These are phyloP conservation scores for roundworm (Caenorhabditis elegans) DNA, from an alignment of 1,140 invertebrate species.

Conservation along the genomic window DNA sequence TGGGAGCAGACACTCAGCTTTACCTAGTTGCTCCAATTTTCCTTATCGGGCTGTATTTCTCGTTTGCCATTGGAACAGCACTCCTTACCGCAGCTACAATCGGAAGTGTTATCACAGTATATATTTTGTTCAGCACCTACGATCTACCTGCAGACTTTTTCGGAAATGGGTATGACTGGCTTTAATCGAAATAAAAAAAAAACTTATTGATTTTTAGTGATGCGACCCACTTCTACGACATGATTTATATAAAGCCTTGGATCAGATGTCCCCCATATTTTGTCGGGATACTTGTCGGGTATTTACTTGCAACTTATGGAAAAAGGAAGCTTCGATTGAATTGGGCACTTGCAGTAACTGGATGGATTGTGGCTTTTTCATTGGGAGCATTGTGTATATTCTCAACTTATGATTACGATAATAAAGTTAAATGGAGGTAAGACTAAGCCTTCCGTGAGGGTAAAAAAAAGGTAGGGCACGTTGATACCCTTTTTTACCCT, in stretches of 20 bases:
- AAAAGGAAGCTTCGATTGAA: slow-evolving; percentile 10
- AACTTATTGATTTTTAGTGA: neutral
- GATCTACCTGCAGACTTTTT: slow-evolving; percentile 20
- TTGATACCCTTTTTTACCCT: too few species aligned
- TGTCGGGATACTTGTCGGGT: slow-evolving; percentile 4
- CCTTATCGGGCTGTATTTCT: neutral
- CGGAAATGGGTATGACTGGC: slow-evolving; percentile 3
- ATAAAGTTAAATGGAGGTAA: neutral
- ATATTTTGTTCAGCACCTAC: neutral
- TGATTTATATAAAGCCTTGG: slow-evolving; percentile 30
- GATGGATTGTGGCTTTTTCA: slow-evolving; percentile 6
- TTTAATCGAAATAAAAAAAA: too few species aligned
- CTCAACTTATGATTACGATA: neutral
- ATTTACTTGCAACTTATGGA: neutral
- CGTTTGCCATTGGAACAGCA: neutral
- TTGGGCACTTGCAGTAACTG: neutral
- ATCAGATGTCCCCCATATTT: slow-evolving; percentile 20
- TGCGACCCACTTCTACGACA: neutral
- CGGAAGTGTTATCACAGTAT: neutral
- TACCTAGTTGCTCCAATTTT: neutral
- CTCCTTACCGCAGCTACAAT: neutral
- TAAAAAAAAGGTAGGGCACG: too few species aligned
- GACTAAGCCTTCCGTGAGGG: neutral
- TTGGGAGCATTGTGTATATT: neutral
- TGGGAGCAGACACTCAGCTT: neutral